A percentile compares a stretch with the other conserved stretches of the same genome.
Evolutionary conservation across 2,113 vertebrate species (phyloP).

Genomic region (Siniperca knerii): DNA sequence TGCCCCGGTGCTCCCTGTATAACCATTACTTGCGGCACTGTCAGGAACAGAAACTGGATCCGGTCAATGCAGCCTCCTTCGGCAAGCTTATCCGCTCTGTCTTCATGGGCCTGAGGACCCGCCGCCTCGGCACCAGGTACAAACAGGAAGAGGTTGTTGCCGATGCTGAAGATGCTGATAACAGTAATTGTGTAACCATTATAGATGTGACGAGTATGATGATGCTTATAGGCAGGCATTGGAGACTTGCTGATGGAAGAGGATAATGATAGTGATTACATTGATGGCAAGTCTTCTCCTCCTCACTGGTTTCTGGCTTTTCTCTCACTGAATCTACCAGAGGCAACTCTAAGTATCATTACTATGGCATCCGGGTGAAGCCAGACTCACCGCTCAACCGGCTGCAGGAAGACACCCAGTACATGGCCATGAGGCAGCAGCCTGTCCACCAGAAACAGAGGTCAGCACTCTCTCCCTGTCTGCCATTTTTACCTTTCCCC

Average conservation of each 20-base stretch:
- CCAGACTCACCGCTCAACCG: constrained; percentile 96
- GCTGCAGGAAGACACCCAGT: constrained; percentile 95
- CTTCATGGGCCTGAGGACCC: constrained; percentile 96
- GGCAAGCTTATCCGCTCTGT: constrained; percentile 98
- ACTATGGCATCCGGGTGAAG: constrained; percentile 98
- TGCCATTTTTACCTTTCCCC: background rate
- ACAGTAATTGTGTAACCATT: constrained; percentile 66
- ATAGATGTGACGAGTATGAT: constrained; percentile 59
- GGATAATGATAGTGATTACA: constrained; percentile 75
- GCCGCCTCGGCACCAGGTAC: constrained; percentile 96
- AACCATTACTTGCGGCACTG: constrained; percentile 98
- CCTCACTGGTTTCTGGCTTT: constrained; percentile 61
- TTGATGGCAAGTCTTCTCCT: constrained; percentile 57
- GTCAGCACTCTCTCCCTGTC: constrained; percentile 75
- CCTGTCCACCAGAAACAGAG: constrained; percentile 97
- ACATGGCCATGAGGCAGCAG: constrained; percentile 99
- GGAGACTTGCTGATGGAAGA: constrained; percentile 58
- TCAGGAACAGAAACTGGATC: constrained; percentile 98
- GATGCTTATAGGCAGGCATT: constrained; percentile 47
- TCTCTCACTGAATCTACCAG: constrained; percentile 79
- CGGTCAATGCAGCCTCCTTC: constrained; percentile 96
- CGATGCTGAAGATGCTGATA: constrained; percentile 48
- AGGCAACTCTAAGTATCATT: constrained; percentile 99
- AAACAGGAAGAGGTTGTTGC: constrained; percentile 19
- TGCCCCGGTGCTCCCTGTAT: constrained; percentile 95